Evolutionary conservation across 2,113 vertebrate genomes (phyloP), one percentile per base, ranked within the genome.

Genomic region (Terrapene triunguis): DNA sequence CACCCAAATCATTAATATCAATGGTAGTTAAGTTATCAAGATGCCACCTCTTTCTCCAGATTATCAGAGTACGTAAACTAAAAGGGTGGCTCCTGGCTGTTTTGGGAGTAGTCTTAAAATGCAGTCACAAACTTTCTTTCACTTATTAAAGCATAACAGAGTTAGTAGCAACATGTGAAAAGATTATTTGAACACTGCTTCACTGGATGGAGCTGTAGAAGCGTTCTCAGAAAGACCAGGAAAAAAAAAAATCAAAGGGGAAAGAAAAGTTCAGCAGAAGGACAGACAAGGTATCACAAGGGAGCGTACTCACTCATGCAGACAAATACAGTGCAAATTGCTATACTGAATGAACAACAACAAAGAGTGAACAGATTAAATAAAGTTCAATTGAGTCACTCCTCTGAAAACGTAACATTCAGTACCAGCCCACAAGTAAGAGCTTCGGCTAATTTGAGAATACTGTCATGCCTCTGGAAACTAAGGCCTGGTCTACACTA

Each of bases 21-120:
- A 72, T 1, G 92, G 62, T 62, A 89, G 84, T 57, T 84, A 86
- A 35, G 76, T 17, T 50, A 91, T 81, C 87, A 82, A 94, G 96
- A 89, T 4, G 87, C 65, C 16, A 88, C 25, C 32, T 22, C 1
- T 22, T 90, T 62, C 74, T 48, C 80, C 89, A 50, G 81, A 0
- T 0, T 12, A 89, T 50, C 72, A 55, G 42, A 78, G 24, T 74
- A 74, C 21, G 53, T 54, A 54, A 54, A 42, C 5, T 27, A 47
- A 47, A 29, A 25, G 13, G 35, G 21, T 62, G 57, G 57, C 57
- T 13, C 5, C 57, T 14, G 6, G 57, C 24, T 32, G 12, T 62
- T 10, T 32, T 62, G 57, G 6, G 27, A 62, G 27, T 62, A 62
- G 10, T 84, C 62, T 86, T 84, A 87, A 65, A 76, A 42, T 69